Conservation (phyloP, 2,888 invertebrate genomes). For the Agelastica alni region DNA sequence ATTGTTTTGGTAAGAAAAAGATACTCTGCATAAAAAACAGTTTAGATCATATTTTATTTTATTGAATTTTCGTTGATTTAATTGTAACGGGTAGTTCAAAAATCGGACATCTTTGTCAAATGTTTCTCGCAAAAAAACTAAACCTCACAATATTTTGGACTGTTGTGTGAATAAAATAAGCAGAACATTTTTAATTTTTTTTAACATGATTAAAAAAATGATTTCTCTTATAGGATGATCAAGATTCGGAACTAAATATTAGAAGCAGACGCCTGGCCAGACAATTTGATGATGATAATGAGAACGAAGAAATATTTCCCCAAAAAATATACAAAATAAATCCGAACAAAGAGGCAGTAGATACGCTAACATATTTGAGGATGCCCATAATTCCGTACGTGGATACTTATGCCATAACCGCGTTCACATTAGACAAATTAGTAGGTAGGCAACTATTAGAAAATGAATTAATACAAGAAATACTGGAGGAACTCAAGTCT, state of each 20-base stretch:
- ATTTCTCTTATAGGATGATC: conserved; percentile 34
- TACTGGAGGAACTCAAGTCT: conserved; percentile 68
- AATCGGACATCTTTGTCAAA: too few relatives aligned
- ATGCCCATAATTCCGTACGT: conserved; percentile 71
- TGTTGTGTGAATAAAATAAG: conserved; percentile 1
- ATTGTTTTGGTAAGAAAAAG: too few relatives aligned
- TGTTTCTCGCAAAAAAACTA: too few relatives aligned
- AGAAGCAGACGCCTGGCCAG: conserved; percentile 62
- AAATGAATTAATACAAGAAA: conserved; percentile 67
- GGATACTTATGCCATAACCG: conserved; percentile 74
- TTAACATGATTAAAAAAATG: too few relatives aligned
- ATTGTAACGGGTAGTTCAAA: too few relatives aligned
- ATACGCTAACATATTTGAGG: conserved; percentile 54
- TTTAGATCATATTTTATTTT: too few relatives aligned
- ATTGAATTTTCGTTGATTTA: too few relatives aligned
- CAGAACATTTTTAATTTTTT: too few relatives aligned
- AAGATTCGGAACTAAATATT: conserved; percentile 58
- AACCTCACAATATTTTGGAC: too few relatives aligned
- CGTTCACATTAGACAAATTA: conserved; percentile 62
- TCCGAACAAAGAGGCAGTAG: conserved; percentile 39
- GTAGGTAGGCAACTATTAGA: conserved; percentile 65
- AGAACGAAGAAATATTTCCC: conserved; percentile 46
- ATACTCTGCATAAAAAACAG: too few relatives aligned
- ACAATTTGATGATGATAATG: conserved; percentile 53
- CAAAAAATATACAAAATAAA: conserved; percentile 46